Percentiles rank a stretch among this genome's conserved stretches.
phyloP scores from a whole-genome alignment of 2,888 invertebrate species.

The Coenonympha glycerion region DNA sequence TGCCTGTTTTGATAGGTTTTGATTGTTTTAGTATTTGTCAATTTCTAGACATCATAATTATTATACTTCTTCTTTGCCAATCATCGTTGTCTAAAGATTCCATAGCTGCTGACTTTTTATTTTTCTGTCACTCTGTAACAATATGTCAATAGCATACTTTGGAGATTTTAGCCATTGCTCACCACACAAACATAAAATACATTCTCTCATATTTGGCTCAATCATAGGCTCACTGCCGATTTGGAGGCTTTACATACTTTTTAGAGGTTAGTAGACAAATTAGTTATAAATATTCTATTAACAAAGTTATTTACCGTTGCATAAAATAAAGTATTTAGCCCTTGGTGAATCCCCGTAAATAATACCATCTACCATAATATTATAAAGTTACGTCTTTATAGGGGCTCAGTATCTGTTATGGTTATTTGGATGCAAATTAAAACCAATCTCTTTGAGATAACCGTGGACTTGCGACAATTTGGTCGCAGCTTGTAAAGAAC shows the following conservation, averaged over 20 bases:
- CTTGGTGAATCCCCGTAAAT: not conserved
- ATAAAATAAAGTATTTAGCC: not conserved
- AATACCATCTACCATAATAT: not conserved
- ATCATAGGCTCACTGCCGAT: too few species aligned
- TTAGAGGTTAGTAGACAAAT: too few species aligned
- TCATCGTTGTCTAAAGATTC: not conserved
- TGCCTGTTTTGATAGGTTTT: not conserved
- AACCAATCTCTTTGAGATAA: slow-evolving; percentile 14
- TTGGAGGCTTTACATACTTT: too few species aligned
- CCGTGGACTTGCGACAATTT: not conserved
- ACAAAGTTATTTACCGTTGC: too few species aligned
- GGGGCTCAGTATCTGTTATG: slow-evolving; percentile 16
- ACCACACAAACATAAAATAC: too few species aligned
- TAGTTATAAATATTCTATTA: too few species aligned
- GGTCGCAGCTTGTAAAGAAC: not conserved
- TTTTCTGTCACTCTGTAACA: too few species aligned
- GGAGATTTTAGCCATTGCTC: too few species aligned
- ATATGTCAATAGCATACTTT: too few species aligned
- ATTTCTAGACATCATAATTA: not conserved
- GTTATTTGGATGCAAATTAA: slow-evolving; percentile 26
- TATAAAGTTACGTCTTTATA: not conserved
- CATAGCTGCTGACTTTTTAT: too few species aligned
- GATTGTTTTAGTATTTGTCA: not conserved
- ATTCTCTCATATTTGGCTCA: too few species aligned
- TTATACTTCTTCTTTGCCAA: not conserved